phyloP scores from a whole-genome alignment of 2,113 vertebrate genomes.

The Microtus pennsylvanicus region DNA sequence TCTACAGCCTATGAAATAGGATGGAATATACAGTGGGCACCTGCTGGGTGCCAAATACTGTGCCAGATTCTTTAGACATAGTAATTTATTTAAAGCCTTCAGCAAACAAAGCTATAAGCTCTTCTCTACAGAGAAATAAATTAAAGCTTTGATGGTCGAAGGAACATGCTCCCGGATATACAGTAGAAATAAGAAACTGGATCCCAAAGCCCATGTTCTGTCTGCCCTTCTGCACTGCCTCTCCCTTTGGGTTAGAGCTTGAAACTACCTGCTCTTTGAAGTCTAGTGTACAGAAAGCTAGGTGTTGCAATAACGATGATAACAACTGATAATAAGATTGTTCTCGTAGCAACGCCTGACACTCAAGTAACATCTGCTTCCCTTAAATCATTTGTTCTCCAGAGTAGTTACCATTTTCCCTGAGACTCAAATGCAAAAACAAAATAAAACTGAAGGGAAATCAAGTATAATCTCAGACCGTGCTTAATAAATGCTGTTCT shows the following conservation, averaged over 20 bases:
- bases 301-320: conserved; percentile 38
- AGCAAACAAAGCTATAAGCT: conserved; percentile 66
- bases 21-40: conserved; percentile 6
- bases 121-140: conserved; percentile 67
- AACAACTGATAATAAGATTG: conserved; percentile 60
- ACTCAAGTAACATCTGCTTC: conserved; percentile 64
- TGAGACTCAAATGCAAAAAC: conserved; percentile 59
- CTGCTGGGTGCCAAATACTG: conserved; percentile 56
- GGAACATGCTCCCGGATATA: conserved; percentile 34
- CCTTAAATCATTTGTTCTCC: conserved; percentile 69
- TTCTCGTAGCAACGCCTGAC: conserved; percentile 52
- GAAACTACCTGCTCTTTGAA: conserved; percentile 49
- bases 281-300: neutral
- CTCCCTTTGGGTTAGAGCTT: neutral
- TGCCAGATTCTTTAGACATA: conserved; percentile 38
- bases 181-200: conserved; percentile 19
- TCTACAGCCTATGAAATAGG: conserved; percentile 28
- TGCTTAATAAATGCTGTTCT: conserved; percentile 67
- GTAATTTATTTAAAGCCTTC: conserved; percentile 70
- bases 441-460: conserved; percentile 76
- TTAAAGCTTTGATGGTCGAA: conserved; percentile 49
- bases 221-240: neutral
- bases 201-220: conserved; percentile 1
- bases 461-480: conserved; percentile 69
- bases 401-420: conserved; percentile 64